These are phyloP conservation scores for Podabrus alpinus DNA, from an alignment of 2,888 invertebrate genomes.

Conservation along the genomic window DNA sequence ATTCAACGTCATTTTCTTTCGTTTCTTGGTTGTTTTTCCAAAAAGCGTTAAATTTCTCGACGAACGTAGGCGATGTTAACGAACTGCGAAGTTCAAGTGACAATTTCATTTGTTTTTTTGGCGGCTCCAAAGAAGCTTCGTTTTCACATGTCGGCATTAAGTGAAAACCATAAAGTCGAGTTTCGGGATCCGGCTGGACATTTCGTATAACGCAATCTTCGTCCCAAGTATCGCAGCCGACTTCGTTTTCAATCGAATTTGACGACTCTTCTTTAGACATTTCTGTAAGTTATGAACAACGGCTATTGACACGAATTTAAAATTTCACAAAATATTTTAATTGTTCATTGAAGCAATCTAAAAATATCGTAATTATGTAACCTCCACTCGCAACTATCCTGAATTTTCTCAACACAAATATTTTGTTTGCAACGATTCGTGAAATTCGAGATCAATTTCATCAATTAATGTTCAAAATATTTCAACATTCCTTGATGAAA, in stretches of 20 bases:
- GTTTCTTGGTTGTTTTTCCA: slow-evolving; percentile 59
- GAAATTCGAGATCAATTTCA: not conserved
- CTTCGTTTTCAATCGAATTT: slow-evolving; percentile 40
- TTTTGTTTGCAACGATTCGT: not conserved
- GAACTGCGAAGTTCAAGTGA: slow-evolving; percentile 31
- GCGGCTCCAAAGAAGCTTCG: slow-evolving; percentile 30
- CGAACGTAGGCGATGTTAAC: slow-evolving; percentile 31
- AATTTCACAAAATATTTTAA: not conserved
- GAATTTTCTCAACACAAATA: not conserved
- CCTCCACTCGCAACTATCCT: not conserved
- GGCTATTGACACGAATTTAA: not conserved
- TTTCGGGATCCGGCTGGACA: slow-evolving; percentile 8
- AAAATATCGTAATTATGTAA: not conserved
- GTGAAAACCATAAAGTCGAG: slow-evolving; percentile 35
- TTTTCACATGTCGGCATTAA: slow-evolving; percentile 44
- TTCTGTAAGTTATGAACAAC: not conserved
- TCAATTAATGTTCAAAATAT: not conserved
- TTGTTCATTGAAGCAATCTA: not conserved
- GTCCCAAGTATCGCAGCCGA: slow-evolving; percentile 49
- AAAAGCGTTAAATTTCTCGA: slow-evolving; percentile 43
- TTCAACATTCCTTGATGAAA: not conserved
- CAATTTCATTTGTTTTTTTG: slow-evolving; percentile 42
- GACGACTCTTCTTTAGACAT: not conserved
- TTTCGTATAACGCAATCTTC: slow-evolving; percentile 40
- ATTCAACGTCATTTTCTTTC: slow-evolving; percentile 54